Percentiles rank a stretch among this genome's conserved stretches.
phyloP scores from a whole-genome alignment of 1,140 invertebrate genomes.

The Drosophila pruinosa region DNA sequence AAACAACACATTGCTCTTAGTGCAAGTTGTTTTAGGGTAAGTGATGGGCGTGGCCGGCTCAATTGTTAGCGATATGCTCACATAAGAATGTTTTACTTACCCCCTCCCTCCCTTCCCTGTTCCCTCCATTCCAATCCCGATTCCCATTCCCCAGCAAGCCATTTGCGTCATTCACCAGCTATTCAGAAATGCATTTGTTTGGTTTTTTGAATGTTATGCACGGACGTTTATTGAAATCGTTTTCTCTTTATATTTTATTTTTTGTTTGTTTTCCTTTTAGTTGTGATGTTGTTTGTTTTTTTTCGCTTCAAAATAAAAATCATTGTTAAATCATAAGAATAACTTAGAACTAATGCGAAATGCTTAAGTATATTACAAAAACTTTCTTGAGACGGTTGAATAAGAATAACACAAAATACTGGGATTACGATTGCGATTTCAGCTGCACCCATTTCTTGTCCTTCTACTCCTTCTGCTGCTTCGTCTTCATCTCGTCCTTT shows the following conservation, averaged over 20 bases:
- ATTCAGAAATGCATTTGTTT: slow-evolving; percentile 64
- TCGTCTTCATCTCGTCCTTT: background rate
- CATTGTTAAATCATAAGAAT: slow-evolving; percentile 47
- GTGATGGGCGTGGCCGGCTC: slow-evolving; percentile 64
- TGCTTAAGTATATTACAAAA: slow-evolving; percentile 77
- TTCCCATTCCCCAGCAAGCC: background rate
- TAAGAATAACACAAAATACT: slow-evolving; percentile 25
- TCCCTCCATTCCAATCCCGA: background rate
- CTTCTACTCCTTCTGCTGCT: background rate
- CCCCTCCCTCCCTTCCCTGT: background rate
- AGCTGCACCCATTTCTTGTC: slow-evolving; percentile 2
- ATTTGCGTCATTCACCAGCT: background rate
- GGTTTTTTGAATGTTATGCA: slow-evolving; percentile 73
- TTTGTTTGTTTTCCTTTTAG: slow-evolving; percentile 49
- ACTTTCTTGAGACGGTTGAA: slow-evolving; percentile 33
- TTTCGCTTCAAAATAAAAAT: slow-evolving; percentile 23
- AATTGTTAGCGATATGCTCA: slow-evolving; percentile 43
- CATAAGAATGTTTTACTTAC: slow-evolving; percentile 49
- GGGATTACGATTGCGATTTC: slow-evolving; percentile 2
- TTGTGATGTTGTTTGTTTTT: slow-evolving; percentile 13
- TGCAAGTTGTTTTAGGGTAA: slow-evolving; percentile 73
- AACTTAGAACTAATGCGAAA: slow-evolving; percentile 70
- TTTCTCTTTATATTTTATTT: slow-evolving; percentile 42
- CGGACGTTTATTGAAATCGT: slow-evolving; percentile 78
- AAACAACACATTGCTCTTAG: slow-evolving; percentile 79